Evolutionary conservation across 2,113 vertebrate genomes (phyloP).

Genomic region (Rhynchomys soricoides): DNA sequence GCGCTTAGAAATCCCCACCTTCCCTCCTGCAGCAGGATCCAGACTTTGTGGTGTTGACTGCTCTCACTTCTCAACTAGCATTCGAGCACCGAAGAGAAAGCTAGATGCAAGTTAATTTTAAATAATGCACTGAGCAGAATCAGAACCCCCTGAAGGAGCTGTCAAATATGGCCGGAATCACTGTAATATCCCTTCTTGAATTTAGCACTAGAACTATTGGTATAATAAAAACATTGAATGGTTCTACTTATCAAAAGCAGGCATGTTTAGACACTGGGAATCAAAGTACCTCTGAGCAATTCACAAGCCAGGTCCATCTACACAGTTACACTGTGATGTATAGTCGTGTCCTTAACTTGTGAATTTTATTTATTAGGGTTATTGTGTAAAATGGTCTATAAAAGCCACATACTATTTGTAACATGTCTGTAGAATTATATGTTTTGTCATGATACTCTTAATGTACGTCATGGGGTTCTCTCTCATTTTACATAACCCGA

Average conservation of each 20-base stretch:
- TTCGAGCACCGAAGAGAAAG: neutral
- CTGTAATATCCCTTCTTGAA: neutral
- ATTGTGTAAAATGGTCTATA: neutral
- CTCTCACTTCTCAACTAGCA: neutral
- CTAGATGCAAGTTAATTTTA: neutral
- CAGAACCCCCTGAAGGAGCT: neutral
- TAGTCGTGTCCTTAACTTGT: neutral
- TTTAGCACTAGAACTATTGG: neutral
- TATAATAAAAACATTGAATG: neutral
- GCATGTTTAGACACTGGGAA: neutral
- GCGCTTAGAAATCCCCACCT: neutral
- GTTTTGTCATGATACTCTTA: conserved; percentile 15
- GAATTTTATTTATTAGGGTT: neutral
- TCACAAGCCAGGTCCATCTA: neutral
- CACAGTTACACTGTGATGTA: neutral
- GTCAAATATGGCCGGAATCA: neutral
- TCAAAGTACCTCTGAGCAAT: neutral
- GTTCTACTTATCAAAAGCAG: conserved; percentile 22
- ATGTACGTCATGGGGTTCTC: neutral
- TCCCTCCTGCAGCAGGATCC: neutral
- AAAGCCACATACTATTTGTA: conserved; percentile 18
- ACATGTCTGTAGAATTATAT: conserved; percentile 12
- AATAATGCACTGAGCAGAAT: neutral
- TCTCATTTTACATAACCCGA: neutral
- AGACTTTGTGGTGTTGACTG: neutral